Base-by-base conservation (phyloP, 1,140 invertebrate species). In the Mamestra configurata region DNA sequence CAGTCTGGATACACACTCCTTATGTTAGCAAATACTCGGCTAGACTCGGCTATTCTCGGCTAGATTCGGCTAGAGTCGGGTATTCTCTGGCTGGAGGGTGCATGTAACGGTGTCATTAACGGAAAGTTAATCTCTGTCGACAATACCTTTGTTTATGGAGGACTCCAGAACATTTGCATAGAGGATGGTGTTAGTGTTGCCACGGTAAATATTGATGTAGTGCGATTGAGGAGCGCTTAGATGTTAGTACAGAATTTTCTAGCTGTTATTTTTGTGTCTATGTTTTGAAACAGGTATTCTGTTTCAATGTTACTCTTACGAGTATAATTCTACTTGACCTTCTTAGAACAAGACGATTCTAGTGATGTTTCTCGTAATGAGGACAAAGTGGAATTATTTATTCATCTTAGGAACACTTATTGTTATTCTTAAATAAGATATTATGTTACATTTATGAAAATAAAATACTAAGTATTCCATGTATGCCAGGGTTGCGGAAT, bases 191-290 rank as follows among this genome's bases (percentile, higher is more conserved):
- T 80, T 79, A 82, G 77, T 85, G 82, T 87, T 86, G 80, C 73
- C 83, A 77, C 55, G 6, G 75, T 76, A 86, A 89, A 89, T 87
- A 88, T 85, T 89, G 82, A 82, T 82, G 77, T 82, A 84, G 81
- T 79, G 77, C 82, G 84, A 88, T 88, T 84, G 82, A 79, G 81
- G 73, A 84, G 83, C 79, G 86, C 75, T 80, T 79, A 61, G 79
- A 57, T 72, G 22, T 83, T 59, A 85, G n/a, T 49, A 37, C 49
- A 37, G 18, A 6, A 18, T 49, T 35, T 13, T 51, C 40, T 24
- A 20, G 18, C 2, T 53, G 24, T 53, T 70, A 70, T 70, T 70
- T 68, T 49, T 37, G 37, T 37, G 18, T 35, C 27, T 31, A 5
- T 31, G 27, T 31, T 31, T 31, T n/a, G n/a, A n/a, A n/a, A n/a